These are phyloP conservation scores for Turnix velox DNA, from an alignment of 2,113 vertebrate species.

Conservation along the genomic window DNA sequence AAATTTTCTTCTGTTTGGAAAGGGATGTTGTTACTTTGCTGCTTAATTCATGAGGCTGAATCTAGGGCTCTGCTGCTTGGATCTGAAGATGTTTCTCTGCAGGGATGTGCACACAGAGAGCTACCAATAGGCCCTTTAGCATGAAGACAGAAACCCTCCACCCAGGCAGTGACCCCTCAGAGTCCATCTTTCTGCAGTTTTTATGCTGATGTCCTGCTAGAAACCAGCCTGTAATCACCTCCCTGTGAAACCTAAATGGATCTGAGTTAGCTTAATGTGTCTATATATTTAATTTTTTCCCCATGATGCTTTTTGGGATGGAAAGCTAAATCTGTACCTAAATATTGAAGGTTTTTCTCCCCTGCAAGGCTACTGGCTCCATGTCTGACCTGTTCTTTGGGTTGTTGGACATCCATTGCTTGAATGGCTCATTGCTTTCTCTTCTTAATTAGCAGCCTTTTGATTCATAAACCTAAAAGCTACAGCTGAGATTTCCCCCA, in stretches of 20 bases:
- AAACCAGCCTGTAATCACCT: not conserved
- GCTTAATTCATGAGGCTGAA: not conserved
- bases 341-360: not conserved
- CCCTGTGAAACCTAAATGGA: not conserved
- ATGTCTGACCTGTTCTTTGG: not conserved
- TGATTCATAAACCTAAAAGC: not conserved
- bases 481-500: not conserved
- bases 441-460: constrained; percentile 3
- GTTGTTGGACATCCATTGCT: not conserved
- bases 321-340: not conserved
- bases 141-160: not conserved
- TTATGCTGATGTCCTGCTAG: not conserved
- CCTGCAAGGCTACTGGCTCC: not conserved
- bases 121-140: not conserved
- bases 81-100: not conserved
- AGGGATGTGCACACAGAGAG: rapidly evolving
- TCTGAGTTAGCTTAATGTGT: not conserved
- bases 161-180: not conserved
- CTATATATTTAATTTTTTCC: not conserved
- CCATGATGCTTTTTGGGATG: not conserved
- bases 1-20: not conserved
- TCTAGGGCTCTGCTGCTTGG: not conserved
- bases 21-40: not conserved
- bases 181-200: not conserved
- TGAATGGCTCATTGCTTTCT: not conserved